Conservation (phyloP, 2,888 invertebrate genomes). For the Hetaerina titia region DNA sequence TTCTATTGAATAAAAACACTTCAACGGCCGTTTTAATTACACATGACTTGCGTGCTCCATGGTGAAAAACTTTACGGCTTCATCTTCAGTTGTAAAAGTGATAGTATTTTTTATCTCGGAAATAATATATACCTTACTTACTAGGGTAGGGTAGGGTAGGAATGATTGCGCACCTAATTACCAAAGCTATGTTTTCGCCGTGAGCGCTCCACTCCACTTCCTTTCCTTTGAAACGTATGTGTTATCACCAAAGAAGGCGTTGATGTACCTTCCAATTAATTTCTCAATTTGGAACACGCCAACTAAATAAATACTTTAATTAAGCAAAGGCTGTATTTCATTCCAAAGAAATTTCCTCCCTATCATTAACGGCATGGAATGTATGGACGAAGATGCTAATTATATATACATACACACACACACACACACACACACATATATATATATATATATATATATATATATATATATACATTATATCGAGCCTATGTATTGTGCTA, state of each 20-base stretch:
- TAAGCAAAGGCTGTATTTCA: not conserved
- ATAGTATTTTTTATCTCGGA: not conserved
- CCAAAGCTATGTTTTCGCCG: not conserved
- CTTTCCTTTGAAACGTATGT: not conserved
- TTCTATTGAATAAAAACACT: not conserved
- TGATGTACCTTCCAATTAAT: not conserved
- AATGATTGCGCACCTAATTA: not conserved
- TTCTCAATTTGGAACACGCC: slow-evolving; percentile 19
- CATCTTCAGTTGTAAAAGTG: not conserved
- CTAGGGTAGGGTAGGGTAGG: too few relatives aligned
- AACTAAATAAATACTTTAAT: slow-evolving; percentile 23
- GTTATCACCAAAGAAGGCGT: not conserved
- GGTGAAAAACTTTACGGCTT: not conserved
- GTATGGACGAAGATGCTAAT: not conserved
- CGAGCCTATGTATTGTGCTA: not conserved
- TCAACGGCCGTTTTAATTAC: not conserved
- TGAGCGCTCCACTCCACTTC: not conserved
- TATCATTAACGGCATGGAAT: not conserved
- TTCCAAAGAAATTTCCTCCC: not conserved
- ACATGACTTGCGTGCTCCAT: not conserved
- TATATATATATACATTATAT: not conserved
- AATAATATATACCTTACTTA: not conserved
- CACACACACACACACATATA: too few relatives aligned
- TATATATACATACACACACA: not conserved
- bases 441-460: not conserved